Base-by-base conservation (phyloP, 2,113 vertebrate genomes). In the Mastomys coucha region DNA sequence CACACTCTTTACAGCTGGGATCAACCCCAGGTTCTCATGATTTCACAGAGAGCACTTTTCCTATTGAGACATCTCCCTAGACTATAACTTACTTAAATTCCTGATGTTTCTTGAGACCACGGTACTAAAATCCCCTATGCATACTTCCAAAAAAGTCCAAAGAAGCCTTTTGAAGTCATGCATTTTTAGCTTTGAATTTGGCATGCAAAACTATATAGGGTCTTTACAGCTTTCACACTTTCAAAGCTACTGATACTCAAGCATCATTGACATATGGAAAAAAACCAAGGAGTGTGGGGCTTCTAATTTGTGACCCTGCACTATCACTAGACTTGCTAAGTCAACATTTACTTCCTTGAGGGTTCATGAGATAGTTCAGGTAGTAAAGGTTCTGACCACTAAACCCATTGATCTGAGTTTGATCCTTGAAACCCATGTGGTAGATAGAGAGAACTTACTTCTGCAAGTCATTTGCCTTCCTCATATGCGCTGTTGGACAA, bases 231-330 rank as follows among this genome's bases (percentile, higher is more conserved):
- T 51, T 33, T 45, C 19, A 91, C 19, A 77, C 81, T 77, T 86
- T 81, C 8, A 92, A 80, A 96, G 36, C 17, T 93, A 75, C 42
- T 67, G 89, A 63, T 13, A 17, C n/a, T 20, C 82, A 58, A 60
- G 53, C 72, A 63, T 92, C 84, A 5, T 92, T 51, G 94, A 76
- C 90, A 82, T 39, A 8, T 33, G 49, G 49, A 9, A 39, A 58
- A 60, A 95, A 88, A 91, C 20, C 53, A 95, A 45, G 36, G 75
- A 69, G 11, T 78, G 24, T 93, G 36, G 28, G 56, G 14, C 31
- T 96, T 93, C 75, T 93, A 36, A 88, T 93, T 85, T 93, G 58
- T 97, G 88, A 91, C n/a, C 72, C 58, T 91, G 31, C 33, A 92
- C 7, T 88, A n/a, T 82, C 53, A 14, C 53, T 82, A 58, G 80